Conservation (phyloP, 2,888 invertebrate genomes). For the Eupeodes latifasciatus region DNA sequence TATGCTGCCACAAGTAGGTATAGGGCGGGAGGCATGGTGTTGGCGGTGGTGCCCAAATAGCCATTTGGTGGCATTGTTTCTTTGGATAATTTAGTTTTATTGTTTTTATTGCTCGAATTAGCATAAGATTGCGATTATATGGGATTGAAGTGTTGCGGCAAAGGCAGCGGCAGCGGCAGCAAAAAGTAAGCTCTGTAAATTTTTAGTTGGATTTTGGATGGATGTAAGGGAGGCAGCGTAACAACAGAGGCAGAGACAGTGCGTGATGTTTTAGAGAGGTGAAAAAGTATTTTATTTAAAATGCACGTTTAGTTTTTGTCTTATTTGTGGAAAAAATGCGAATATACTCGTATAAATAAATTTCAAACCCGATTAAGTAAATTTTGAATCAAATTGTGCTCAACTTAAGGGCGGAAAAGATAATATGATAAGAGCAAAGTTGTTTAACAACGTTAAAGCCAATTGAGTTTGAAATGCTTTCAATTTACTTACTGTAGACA, state of each 20-base stretch:
- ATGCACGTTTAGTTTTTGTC: not conserved
- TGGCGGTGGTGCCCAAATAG: constrained; percentile 34
- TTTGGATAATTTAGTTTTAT: constrained; percentile 67
- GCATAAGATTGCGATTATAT: constrained; percentile 54
- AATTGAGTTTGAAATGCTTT: no score
- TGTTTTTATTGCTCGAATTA: constrained; percentile 66
- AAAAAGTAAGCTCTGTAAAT: not conserved
- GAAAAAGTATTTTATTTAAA: not conserved
- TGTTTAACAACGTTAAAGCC: no score
- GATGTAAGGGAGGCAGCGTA: no score
- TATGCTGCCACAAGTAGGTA: not conserved
- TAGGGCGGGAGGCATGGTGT: no score
- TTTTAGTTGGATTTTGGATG: not conserved
- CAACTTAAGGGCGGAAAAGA: not conserved
- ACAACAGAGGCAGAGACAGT: not conserved
- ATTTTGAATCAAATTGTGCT: constrained; percentile 14
- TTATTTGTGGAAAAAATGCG: not conserved
- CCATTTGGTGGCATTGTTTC: constrained; percentile 54
- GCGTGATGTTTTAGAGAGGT: not conserved
- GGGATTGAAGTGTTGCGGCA: constrained; percentile 5
- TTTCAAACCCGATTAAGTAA: constrained; percentile 13
- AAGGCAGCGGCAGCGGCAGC: no score
- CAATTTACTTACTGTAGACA: no score
- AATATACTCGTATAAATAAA: not conserved
- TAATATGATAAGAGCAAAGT: no score